Percentiles rank a stretch among this genome's conserved stretches.
Conservation (phyloP, 2,797 vertebrate species). For the Hephaestus fuliginosus region DNA sequence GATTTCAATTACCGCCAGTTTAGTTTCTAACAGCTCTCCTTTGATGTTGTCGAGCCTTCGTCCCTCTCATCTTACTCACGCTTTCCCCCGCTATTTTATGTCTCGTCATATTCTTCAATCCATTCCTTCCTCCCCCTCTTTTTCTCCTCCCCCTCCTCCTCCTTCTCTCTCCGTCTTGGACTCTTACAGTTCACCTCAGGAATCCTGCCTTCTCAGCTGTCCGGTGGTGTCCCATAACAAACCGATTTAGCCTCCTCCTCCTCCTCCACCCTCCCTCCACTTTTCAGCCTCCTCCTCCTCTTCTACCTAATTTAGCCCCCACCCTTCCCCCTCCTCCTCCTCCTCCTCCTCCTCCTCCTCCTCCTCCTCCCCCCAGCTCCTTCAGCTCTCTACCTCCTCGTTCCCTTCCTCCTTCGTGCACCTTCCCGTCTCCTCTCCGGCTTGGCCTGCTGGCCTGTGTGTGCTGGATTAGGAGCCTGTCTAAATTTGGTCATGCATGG, state of each 20-base stretch:
- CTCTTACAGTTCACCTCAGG: constrained; percentile 78
- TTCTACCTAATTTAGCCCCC: constrained; percentile 54
- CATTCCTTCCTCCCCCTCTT: constrained; percentile 54
- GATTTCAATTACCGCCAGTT: constrained; percentile 22
- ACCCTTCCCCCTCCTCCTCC: background rate
- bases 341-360: background rate
- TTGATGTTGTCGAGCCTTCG: constrained; percentile 17
- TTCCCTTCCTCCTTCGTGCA: constrained; percentile 9
- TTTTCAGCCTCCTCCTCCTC: constrained; percentile 30
- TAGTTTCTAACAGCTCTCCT: constrained; percentile 3
- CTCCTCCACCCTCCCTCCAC: constrained; percentile 16
- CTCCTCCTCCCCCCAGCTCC: background rate
- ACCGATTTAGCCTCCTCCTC: constrained; percentile 81
- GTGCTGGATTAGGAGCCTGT: constrained; percentile 73
- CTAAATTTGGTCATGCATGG: constrained; percentile 86
- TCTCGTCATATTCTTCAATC: constrained; percentile 42
- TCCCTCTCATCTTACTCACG: constrained; percentile 28
- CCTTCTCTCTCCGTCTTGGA: constrained; percentile 61
- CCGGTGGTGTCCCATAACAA: constrained; percentile 82
- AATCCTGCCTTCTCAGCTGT: constrained; percentile 87
- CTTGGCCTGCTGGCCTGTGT: constrained; percentile 46
- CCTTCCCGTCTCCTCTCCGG: constrained; percentile 43
- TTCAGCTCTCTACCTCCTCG: background rate
- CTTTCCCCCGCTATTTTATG: constrained; percentile 45
- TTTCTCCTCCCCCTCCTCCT: constrained; percentile 8